Evolutionary conservation across 2,888 invertebrate species (phyloP), one percentile per base, ranked within the genome.

Genomic region (Scaeva pyrastri): DNA sequence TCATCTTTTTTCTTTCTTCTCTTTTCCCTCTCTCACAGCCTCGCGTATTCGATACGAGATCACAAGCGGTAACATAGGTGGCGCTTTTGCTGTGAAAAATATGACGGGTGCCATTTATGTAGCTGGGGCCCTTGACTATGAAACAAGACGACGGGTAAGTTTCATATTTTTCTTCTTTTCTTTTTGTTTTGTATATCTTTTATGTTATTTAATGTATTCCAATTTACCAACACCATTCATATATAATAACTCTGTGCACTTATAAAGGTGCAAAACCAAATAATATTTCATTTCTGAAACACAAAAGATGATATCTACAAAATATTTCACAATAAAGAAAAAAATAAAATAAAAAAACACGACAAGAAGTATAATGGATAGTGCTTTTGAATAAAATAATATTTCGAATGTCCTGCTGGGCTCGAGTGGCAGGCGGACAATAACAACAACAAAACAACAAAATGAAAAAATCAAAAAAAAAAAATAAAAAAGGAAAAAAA

Each of bases 21-120:
- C 14, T 16, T 21, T 14, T 21, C 6, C 55, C 6, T 43, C 16
- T 43, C 7, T 2, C 10, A 39, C 95, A 98, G 98, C 98, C 93
- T 98, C 98, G 94, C 97, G 97, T 95, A 98, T 99, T 95, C 97
- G 98, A 95, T 99, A 99, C 95, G 98, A 98, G 96, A 98, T 99
- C 94, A 98, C 98, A 93, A 97, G 97, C 95, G 98, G 98, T 94
- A 99, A 99, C 96, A 96, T 98, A 95, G 98, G 98, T 88, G 98
- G 98, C 90, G 98, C 98, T 48, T 98, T 98, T 93, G 98, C 98
- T 90, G 98, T 98, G 92, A 98, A 98, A 94, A 98, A 98, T 94
- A 98, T 98, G 97, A 98, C 98, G 89, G 99, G 99, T 90, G 98
- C 98, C 92, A 98, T 99, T 93, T 98, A 98, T 94, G 98, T 99